These are phyloP conservation scores for Matsumyia berberina DNA, from an alignment of 2,888 invertebrate species.

Conservation along the genomic window DNA sequence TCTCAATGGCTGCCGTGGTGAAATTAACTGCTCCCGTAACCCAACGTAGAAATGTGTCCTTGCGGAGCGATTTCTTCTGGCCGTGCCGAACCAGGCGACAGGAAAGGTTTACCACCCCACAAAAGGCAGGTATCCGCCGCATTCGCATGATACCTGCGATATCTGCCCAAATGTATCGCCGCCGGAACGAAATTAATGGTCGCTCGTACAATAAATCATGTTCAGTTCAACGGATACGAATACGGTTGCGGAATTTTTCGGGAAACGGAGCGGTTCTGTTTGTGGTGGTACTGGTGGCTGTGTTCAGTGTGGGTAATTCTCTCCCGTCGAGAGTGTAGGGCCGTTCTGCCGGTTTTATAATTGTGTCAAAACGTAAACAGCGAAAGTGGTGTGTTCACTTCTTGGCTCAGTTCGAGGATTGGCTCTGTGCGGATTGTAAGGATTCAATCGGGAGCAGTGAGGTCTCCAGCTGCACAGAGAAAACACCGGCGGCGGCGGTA, in stretches of 20 bases:
- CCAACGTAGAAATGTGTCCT: conserved; percentile 26
- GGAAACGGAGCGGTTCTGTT: conserved; percentile 10
- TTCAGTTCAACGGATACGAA: conserved; percentile 71
- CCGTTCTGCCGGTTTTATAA: conserved; percentile 57
- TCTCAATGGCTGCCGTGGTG: conserved; percentile 13
- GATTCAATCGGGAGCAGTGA: conserved; percentile 42
- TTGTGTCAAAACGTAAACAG: conserved; percentile 72
- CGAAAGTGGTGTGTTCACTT: conserved; percentile 53
- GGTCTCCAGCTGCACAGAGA: not conserved
- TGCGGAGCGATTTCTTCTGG: conserved; percentile 46
- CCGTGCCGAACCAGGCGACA: conserved; percentile 39
- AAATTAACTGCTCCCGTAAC: conserved; percentile 37
- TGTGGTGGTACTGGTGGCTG: not conserved
- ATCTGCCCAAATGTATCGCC: conserved; percentile 35
- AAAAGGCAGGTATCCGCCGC: conserved; percentile 29
- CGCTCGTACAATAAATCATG: conserved; percentile 66
- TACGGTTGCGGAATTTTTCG: conserved; percentile 39
- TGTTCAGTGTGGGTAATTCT: not conserved
- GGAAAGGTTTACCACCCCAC: conserved; percentile 43
- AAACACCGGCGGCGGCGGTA: not conserved
- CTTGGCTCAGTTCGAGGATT: conserved; percentile 17
- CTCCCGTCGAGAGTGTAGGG: conserved; percentile 51
- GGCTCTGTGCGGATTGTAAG: conserved; percentile 29
- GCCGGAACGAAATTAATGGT: conserved; percentile 69
- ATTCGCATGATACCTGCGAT: conserved; percentile 45